Evolutionary conservation across 2,113 vertebrate species (phyloP), one percentile per base, ranked within the genome.

Genomic region (Thunnus maccoyii): DNA sequence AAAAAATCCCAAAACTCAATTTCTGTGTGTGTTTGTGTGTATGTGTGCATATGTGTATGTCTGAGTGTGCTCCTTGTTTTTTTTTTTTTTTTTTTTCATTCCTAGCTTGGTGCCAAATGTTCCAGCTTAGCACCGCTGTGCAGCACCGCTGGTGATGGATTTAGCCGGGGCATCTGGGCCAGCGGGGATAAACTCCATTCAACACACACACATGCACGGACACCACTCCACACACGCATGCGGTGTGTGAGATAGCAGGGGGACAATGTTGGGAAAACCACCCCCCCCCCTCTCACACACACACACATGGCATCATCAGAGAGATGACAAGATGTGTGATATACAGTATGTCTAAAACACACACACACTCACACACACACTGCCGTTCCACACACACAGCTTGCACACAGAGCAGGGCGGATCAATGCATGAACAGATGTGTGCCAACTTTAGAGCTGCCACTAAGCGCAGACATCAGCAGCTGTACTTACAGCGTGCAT

Each of bases 341-440:
- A 70, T 57, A 67, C 73, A 51, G 70, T 61, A 30, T 69, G 51
- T 18, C 50, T 65, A 55, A 47, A 58, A 63, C 30, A 78, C 66
- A 78, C 65, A 30, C 54, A 55, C 68, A n/a, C 30, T 1, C 60
- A 13, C 61, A 17, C 25, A 61, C 56, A 52, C 52, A 41, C 62
- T 2, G 41, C 20, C 20, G 10, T 47, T 17, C 7, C 36, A 41
- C 36, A 44, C 69, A 72, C 51, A 27, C 10, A 55, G 22, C 73
- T 62, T 48, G 18, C 44, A 72, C 78, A 67, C 64, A 20, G 66
- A 79, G 80, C 56, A 1, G 3, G 62, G 30, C 72, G 70, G 93
- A 97, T 97, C 96, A 94, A 96, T 96, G 91, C 80, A 73, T 87
- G 94, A 92, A 93, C 57, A 88, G 88, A 89, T 90, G 93, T 86